Percentiles rank a stretch among this genome's conserved stretches.
Conservation (phyloP, 2,888 invertebrate species). For the Ellobium chinense region DNA sequence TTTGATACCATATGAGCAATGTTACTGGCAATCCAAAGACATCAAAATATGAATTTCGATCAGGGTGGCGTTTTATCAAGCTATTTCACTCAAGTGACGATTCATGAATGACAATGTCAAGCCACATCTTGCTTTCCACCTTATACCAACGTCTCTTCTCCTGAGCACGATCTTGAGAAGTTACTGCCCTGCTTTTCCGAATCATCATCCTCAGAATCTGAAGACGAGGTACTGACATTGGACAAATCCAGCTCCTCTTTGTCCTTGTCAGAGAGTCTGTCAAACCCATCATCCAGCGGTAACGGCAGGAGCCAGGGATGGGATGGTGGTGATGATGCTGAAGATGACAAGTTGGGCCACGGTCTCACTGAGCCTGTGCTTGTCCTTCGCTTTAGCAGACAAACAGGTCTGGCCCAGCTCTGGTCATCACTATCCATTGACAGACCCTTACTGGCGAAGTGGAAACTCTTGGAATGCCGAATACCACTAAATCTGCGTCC, state of each 20-base stretch:
- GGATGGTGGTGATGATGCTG: not conserved
- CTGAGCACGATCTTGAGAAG: not conserved
- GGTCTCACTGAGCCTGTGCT: conserved; percentile 3
- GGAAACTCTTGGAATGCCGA: too few relatives aligned
- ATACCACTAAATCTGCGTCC: too few relatives aligned
- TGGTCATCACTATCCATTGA: too few relatives aligned
- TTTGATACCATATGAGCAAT: too few relatives aligned
- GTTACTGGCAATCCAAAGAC: too few relatives aligned
- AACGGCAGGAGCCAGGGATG: not conserved
- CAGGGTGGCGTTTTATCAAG: too few relatives aligned
- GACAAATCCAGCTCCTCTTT: conserved; percentile 11
- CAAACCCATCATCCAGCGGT: not conserved
- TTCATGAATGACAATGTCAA: too few relatives aligned
- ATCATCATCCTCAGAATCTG: not conserved
- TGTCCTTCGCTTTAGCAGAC: not conserved
- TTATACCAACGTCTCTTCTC: not conserved
- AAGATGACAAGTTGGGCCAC: not conserved
- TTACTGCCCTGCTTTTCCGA: not conserved
- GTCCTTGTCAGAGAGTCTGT: not conserved
- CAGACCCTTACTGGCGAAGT: too few relatives aligned
- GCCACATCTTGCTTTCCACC: too few relatives aligned
- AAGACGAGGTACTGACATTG: conserved; percentile 25
- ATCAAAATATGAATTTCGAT: too few relatives aligned
- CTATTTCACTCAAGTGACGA: too few relatives aligned
- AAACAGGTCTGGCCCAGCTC: too few relatives aligned